Evolutionary conservation across 2,797 vertebrate genomes (phyloP).

Genomic region (Gadopsis marmoratus): DNA sequence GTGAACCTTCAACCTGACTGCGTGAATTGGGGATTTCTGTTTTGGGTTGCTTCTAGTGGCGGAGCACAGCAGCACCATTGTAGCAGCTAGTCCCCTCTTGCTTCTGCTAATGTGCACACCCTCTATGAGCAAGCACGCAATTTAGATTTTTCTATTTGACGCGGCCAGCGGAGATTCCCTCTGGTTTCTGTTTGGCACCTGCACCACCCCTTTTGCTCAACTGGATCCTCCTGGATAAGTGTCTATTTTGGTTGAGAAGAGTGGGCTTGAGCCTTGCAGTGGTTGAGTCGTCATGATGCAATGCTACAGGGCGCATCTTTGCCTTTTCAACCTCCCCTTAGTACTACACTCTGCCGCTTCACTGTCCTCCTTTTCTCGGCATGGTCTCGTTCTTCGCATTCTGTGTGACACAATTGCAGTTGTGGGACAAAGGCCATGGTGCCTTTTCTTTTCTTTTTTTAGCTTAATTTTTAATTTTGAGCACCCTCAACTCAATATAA

Average conservation of each 20-base stretch:
- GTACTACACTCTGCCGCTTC: not conserved
- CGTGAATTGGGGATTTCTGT: conserved; percentile 52
- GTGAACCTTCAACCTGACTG: conserved; percentile 29
- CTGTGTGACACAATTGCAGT: conserved; percentile 22
- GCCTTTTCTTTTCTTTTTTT: not conserved
- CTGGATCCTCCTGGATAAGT: conserved; percentile 53
- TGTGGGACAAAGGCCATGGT: conserved; percentile 38
- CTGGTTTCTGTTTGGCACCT: conserved; percentile 39
- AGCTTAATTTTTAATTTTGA: conserved; percentile 42
- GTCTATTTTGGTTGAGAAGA: conserved; percentile 44
- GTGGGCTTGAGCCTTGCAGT: conserved; percentile 26
- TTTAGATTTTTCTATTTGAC: conserved; percentile 46
- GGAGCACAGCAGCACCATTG: conserved; percentile 53
- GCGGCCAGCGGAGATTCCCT: conserved; percentile 37
- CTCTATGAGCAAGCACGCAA: conserved; percentile 20
- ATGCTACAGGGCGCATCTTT: conserved; percentile 10
- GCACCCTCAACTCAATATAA: conserved; percentile 22
- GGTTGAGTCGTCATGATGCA: conserved; percentile 34
- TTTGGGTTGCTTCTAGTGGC: conserved; percentile 44
- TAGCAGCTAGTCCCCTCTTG: conserved; percentile 43
- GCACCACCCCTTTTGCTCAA: not conserved
- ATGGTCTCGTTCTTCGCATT: not conserved
- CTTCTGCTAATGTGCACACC: conserved; percentile 34
- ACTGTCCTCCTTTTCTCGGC: conserved; percentile 10
- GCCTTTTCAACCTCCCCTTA: not conserved